Evolutionary conservation across 2,888 invertebrate species (phyloP), one percentile per base, ranked within the genome.

Genomic region (Aleiodes leptofemur): DNA sequence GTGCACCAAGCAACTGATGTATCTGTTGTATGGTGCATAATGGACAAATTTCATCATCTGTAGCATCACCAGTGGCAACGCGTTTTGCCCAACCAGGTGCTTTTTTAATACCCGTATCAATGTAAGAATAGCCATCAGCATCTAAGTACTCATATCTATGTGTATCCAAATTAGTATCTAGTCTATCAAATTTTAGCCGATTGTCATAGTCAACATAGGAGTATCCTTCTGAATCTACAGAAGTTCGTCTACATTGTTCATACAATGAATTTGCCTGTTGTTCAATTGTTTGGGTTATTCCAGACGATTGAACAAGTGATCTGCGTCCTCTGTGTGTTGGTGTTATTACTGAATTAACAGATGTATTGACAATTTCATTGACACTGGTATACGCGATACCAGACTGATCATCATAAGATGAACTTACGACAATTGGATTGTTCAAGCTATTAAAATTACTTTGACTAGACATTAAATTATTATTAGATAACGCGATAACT

Each of bases 21-120:
- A 88, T 88, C 81, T 86, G 87, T 74, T 87, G 87, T 80, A 88
- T 87, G 6, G 87, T 85, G 78, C 88, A 87, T 5, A 88, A 81
- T 9, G 88, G 88, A 80, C 88, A 88, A 55, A 88, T 82, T 77
- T 86, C 86, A 76, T 88, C 87, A 74, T 85, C 83, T 68, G 83
- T 83, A 29, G 78, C 83, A 59, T 85, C 43, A 51, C 69, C 72
- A 64, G 76, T 71, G 13, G 76, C 38, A 77, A 85, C 77, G 61
- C 83, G 81, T 69, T 82, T 81, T 5, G 84, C 83, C 4, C 82
- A 74, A 51, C 85, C 85, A 56, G 86, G 83, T 16, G 79, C 80
- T 74, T 74, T 79, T 66, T 80, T 82, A 61, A 81, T 80, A 29
- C 68, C 78, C 16, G 81, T 73, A 61, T 84, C 85, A 50, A 86